Conservation (phyloP, 2,888 invertebrate genomes). For the Mamestra brassicae region DNA sequence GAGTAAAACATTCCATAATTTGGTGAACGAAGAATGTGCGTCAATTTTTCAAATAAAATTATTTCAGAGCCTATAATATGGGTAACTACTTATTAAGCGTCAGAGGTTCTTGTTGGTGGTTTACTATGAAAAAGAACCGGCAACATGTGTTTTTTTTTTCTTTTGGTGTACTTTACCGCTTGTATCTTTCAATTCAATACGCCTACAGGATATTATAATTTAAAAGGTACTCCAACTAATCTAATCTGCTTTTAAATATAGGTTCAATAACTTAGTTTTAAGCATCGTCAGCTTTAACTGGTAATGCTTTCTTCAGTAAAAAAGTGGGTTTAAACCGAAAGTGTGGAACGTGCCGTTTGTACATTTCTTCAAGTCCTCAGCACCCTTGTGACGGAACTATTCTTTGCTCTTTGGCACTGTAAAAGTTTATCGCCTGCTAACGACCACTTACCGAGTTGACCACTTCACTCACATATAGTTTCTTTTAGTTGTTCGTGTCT, state of each 20-base stretch:
- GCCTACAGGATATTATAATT: too few species aligned
- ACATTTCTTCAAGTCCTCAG: neutral
- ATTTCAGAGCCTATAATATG: too few species aligned
- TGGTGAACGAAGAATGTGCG: too few species aligned
- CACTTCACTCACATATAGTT: conserved; percentile 29
- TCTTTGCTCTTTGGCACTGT: conserved; percentile 18
- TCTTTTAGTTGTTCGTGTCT: neutral
- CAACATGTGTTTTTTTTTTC: too few species aligned
- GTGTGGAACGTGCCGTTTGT: conserved; percentile 37
- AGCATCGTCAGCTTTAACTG: neutral
- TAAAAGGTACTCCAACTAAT: neutral
- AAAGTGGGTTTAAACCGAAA: conserved; percentile 19
- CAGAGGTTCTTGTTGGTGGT: too few species aligned
- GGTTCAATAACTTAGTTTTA: neutral
- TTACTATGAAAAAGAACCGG: too few species aligned
- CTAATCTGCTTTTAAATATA: neutral
- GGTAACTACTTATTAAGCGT: too few species aligned
- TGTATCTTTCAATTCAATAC: too few species aligned
- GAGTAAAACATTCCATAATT: neutral
- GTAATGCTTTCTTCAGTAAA: neutral
- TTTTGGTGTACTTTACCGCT: too few species aligned
- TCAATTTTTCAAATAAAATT: too few species aligned
- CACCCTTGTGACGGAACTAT: conserved; percentile 39
- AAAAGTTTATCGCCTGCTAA: conserved; percentile 61
- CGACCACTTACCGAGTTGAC: conserved; percentile 61